phyloP scores from a whole-genome alignment of 2,888 invertebrate species.

The Bellardia pandia region DNA sequence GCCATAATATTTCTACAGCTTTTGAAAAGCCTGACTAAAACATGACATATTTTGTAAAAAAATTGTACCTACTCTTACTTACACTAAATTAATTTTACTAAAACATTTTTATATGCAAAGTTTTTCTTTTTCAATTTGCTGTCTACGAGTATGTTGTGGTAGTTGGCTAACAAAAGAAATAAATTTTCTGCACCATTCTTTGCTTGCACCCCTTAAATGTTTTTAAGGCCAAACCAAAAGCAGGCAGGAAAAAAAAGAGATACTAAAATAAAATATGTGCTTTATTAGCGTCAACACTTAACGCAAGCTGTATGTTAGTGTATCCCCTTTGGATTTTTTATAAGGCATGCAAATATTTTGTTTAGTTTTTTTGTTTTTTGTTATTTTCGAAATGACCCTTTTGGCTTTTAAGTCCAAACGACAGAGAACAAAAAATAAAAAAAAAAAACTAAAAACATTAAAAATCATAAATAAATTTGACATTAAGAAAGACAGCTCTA shows the following conservation, averaged over 20 bases:
- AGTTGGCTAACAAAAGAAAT: slow-evolving; percentile 67
- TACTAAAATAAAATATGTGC: slow-evolving; percentile 66
- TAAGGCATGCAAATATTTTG: slow-evolving; percentile 23
- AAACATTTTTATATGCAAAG: slow-evolving; percentile 72
- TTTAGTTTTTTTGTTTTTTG: not conserved
- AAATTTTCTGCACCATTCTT: slow-evolving; percentile 59
- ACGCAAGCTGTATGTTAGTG: slow-evolving; percentile 52
- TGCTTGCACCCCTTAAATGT: slow-evolving; percentile 52
- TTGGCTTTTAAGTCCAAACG: slow-evolving; percentile 43
- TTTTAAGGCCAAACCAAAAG: slow-evolving; percentile 13
- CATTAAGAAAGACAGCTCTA: slow-evolving; percentile 67
- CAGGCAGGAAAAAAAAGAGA: not conserved
- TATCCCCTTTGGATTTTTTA: slow-evolving; percentile 35
- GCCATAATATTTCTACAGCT: slow-evolving; percentile 4
- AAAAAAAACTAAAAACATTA: slow-evolving; percentile 63
- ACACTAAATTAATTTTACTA: slow-evolving; percentile 71
- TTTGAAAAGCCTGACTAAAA: slow-evolving; percentile 21
- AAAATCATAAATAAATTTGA: slow-evolving; percentile 73
- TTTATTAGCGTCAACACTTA: slow-evolving; percentile 74
- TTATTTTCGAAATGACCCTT: slow-evolving; percentile 64
- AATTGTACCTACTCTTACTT: slow-evolving; percentile 46
- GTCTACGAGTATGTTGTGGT: slow-evolving; percentile 25
- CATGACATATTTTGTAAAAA: slow-evolving; percentile 57
- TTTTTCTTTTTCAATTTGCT: slow-evolving; percentile 28
- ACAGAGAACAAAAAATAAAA: slow-evolving; percentile 23